These are phyloP conservation scores for Macroramphosus scolopax DNA, from an alignment of 2,797 vertebrate genomes.

Conservation along the genomic window DNA sequence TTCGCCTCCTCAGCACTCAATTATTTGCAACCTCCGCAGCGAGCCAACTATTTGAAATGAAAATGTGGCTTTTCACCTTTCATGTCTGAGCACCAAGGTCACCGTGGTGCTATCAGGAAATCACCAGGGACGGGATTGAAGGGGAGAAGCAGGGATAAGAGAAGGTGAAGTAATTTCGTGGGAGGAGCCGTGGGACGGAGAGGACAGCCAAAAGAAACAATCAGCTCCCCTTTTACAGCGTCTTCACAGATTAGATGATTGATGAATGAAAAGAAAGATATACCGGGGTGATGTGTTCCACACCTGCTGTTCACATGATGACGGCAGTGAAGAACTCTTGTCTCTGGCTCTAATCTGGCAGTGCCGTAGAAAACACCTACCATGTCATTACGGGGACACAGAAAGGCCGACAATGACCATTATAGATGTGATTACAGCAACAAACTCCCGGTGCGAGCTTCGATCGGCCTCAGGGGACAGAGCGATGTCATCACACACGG, in stretches of 20 bases:
- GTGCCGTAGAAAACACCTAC: not conserved
- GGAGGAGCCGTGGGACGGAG: constrained; percentile 53
- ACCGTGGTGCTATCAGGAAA: constrained; percentile 49
- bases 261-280: constrained; percentile 10
- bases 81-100: constrained; percentile 63
- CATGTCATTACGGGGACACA: constrained; percentile 1
- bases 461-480: constrained; percentile 6
- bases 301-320: not conserved
- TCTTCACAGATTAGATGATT: constrained; percentile 8
- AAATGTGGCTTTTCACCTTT: constrained; percentile 52
- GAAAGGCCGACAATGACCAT: not conserved
- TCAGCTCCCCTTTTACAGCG: constrained; percentile 4
- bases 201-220: constrained; percentile 15
- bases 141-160: not conserved
- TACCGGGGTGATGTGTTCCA: constrained; percentile 1
- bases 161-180: constrained; percentile 51
- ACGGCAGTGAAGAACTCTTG: not conserved
- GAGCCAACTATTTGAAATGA: constrained; percentile 54
- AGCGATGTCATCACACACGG: not conserved
- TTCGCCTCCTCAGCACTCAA: constrained; percentile 59
- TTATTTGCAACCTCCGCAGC: constrained; percentile 53
- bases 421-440: constrained; percentile 9
- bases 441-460: not conserved
- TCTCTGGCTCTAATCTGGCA: constrained; percentile 1
- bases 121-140: constrained; percentile 21